Conservation (phyloP, 2,888 invertebrate genomes). For the Drosophila prolongata region DNA sequence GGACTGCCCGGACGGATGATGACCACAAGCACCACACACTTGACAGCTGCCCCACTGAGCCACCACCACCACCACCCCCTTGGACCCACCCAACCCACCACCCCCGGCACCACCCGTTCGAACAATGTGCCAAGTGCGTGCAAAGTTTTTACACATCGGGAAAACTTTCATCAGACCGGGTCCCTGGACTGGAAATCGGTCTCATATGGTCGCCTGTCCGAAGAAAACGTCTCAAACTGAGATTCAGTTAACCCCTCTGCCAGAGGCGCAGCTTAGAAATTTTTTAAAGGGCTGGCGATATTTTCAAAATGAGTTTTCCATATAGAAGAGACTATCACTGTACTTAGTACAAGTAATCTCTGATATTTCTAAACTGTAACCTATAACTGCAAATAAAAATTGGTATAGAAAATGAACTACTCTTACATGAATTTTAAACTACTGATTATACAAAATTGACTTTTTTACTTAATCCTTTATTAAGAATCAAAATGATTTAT, state of each 20-base stretch:
- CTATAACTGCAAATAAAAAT: too few species aligned
- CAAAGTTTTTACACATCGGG: slow-evolving; percentile 48
- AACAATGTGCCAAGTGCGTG: slow-evolving; percentile 53
- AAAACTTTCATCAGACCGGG: slow-evolving; percentile 34
- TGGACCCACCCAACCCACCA: not conserved
- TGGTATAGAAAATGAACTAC: too few species aligned
- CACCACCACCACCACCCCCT: not conserved
- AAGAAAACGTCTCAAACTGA: slow-evolving; percentile 14
- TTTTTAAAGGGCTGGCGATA: too few species aligned
- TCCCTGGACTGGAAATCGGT: slow-evolving; percentile 20
- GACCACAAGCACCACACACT: slow-evolving; percentile 43
- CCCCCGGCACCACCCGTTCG: not conserved
- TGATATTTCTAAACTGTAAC: too few species aligned
- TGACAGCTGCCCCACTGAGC: slow-evolving; percentile 17
- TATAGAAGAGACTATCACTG: too few species aligned
- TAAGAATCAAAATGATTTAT: too few species aligned
- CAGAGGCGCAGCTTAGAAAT: not conserved
- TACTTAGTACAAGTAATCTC: too few species aligned
- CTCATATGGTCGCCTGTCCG: slow-evolving; percentile 31
- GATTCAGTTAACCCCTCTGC: not conserved
- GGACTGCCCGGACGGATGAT: slow-evolving; percentile 35
- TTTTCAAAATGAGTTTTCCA: not conserved
- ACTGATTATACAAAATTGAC: too few species aligned
- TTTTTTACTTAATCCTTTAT: too few species aligned
- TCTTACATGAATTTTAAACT: too few species aligned